Base-by-base conservation (phyloP, 2,113 vertebrate genomes). In the Tyrannus savana region DNA sequence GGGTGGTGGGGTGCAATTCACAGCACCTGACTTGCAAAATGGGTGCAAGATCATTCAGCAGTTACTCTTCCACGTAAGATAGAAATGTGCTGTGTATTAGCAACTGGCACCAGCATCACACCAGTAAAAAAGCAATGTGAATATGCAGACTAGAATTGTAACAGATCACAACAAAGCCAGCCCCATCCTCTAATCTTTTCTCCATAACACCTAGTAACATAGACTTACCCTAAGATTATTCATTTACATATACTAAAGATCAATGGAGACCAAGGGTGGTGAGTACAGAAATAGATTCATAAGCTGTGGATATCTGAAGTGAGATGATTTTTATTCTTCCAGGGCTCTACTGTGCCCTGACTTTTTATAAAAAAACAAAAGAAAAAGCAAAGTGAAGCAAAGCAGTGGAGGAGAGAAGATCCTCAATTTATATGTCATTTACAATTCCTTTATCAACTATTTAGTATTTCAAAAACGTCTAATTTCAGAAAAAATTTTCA, bases 401-500 rank as follows among this genome's bases (percentile, higher is more conserved):
- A 21, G 28, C n/a, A 21, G n/a, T 27, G 18, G 53, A 8, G 62
- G 25, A 28, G 30, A n/a, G 21, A 9, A 46, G 0, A 18, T 37
- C 9, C 7, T 42, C 30, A 59, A 25, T 68, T 84, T 89, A 73
- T 19, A n/a, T 71, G 53, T 21, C 21, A 53, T 23, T 73, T 89
- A 67, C 87, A 94, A 86, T 84, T 84, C 68, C 67, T 81, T 83
- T 94, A 77, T 69, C 60, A 17, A 76, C 33, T 83, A 89, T 42
- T 66, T 91, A 93, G 78, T 63, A 39, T 73, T 94, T 82, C 35
- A 87, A 84, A 41, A 95, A 95, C 13, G 44, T 58, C 78, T 62
- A 64, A 58, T 44, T 76, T 95, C 46, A 88, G 91, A 95, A 96
- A 90, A 92, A 90, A 59, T 56, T 59, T 87, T 42, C 28, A 71